A percentile compares a stretch with the other conserved stretches of the same genome.
Evolutionary conservation across 2,888 invertebrate species (phyloP).

Genomic region (Cryptus viduatorius): DNA sequence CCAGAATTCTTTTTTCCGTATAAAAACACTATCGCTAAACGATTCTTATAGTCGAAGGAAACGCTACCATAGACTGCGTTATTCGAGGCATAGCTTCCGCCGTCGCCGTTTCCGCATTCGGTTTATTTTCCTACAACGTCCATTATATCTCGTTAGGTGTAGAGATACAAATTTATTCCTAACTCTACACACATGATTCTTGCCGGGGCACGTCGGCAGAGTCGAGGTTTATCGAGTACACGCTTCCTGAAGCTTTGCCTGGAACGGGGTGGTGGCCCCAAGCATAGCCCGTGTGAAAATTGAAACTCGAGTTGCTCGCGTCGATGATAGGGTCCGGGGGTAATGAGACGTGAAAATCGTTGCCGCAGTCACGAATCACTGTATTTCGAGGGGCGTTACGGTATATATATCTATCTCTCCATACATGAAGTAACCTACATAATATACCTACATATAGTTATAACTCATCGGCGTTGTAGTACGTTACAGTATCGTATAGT

Average conservation of each 20-base stretch:
- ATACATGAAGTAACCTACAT: neutral
- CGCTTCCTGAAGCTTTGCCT: slow-evolving; percentile 30
- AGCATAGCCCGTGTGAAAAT: slow-evolving; percentile 51
- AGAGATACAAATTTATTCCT: slow-evolving; percentile 43
- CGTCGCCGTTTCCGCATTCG: neutral
- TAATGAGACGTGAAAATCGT: slow-evolving; percentile 67
- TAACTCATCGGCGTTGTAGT: slow-evolving; percentile 12
- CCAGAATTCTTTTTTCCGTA: too few species aligned
- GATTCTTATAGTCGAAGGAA: too few species aligned
- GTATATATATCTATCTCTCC: neutral
- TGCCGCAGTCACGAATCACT: slow-evolving; percentile 59
- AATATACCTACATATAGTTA: slow-evolving; percentile 4
- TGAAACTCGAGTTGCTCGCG: slow-evolving; percentile 58
- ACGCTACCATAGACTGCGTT: too few species aligned
- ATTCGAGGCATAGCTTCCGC: neutral
- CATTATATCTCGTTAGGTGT: neutral
- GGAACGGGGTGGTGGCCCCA: neutral
- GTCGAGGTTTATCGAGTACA: slow-evolving; percentile 57
- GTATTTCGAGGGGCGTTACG: slow-evolving; percentile 46
- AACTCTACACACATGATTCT: slow-evolving; percentile 40
- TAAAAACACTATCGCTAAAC: too few species aligned
- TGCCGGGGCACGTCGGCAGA: slow-evolving; percentile 30
- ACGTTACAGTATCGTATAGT: slow-evolving; percentile 37
- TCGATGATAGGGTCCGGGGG: slow-evolving; percentile 59
- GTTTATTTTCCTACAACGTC: neutral